Percentiles rank a stretch among this genome's conserved stretches.
Conservation (phyloP, 2,113 vertebrate species). For the Centrocercus urophasianus region DNA sequence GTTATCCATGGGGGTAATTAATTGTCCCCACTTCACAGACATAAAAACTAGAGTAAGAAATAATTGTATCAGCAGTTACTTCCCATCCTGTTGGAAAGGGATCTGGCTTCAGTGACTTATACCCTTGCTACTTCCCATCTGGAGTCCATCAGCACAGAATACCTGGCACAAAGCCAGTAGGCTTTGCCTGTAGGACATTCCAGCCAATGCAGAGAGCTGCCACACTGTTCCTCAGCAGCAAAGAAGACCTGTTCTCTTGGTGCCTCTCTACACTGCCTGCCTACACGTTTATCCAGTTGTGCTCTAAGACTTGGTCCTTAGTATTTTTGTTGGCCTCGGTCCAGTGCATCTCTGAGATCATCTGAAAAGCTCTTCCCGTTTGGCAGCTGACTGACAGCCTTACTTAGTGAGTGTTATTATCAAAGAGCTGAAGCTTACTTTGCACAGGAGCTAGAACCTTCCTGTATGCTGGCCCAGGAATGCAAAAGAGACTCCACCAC, state of each 20-base stretch:
- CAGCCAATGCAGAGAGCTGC: constrained; percentile 32
- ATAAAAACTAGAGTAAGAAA: constrained; percentile 56
- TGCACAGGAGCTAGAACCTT: background rate
- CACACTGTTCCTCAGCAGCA: constrained; percentile 5
- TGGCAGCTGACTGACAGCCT: background rate
- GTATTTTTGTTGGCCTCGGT: background rate
- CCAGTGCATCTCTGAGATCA: background rate
- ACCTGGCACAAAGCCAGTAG: constrained; percentile 63
- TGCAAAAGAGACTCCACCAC: background rate
- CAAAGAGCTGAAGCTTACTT: background rate
- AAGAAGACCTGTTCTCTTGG: background rate
- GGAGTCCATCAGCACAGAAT: constrained; percentile 46
- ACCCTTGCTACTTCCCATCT: constrained; percentile 64
- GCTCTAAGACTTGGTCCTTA: background rate
- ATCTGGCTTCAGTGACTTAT: constrained; percentile 58
- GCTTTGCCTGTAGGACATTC: constrained; percentile 17
- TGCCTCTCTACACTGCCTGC: background rate
- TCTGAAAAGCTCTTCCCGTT: background rate
- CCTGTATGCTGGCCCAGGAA: background rate
- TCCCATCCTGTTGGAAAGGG: constrained; percentile 51
- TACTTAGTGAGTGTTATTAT: background rate
- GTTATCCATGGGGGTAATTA: constrained; percentile 19
- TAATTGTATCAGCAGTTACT: constrained; percentile 54
- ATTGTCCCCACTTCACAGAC: constrained; percentile 19
- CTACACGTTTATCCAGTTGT: background rate